phyloP scores from a whole-genome alignment of 2,797 vertebrate genomes.

The Xenops minutus region DNA sequence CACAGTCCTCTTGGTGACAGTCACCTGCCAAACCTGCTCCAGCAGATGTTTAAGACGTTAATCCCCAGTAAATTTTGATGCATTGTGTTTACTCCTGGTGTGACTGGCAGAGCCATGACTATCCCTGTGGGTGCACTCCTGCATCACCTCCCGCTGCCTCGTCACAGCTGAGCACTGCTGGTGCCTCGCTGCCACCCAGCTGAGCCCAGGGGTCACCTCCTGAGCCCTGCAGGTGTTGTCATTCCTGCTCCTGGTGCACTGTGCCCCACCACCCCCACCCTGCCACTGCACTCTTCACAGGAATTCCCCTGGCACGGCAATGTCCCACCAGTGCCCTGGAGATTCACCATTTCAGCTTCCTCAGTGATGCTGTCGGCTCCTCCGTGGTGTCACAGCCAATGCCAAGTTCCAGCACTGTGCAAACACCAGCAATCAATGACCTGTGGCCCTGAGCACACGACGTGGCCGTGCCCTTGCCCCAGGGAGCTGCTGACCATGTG shows the following conservation, averaged over 20 bases:
- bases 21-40: neutral
- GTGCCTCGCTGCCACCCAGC: neutral
- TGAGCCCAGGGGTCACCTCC: neutral
- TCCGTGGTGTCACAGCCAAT: rapidly evolving
- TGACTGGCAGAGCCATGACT: neutral
- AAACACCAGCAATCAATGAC: rapidly evolving
- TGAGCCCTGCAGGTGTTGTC: neutral
- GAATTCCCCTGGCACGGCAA: rapidly evolving
- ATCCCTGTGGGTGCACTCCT: rapidly evolving
- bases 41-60: neutral
- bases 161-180: rapidly evolving
- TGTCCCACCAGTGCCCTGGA: neutral
- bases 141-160: rapidly evolving
- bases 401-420: rapidly evolving
- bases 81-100: neutral
- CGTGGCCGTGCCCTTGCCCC: rapidly evolving
- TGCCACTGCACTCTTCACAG: neutral
- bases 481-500: neutral
- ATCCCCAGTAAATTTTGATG: constrained; percentile 30
- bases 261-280: rapidly evolving
- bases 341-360: rapidly evolving
- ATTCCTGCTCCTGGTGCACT: neutral
- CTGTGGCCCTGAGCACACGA: rapidly evolving
- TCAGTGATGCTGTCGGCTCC: rapidly evolving
- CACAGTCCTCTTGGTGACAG: rapidly evolving